Percentiles rank a stretch among this genome's conserved stretches.
Evolutionary conservation across 2,888 invertebrate genomes (phyloP).

Genomic region (Hecatera dysodea): DNA sequence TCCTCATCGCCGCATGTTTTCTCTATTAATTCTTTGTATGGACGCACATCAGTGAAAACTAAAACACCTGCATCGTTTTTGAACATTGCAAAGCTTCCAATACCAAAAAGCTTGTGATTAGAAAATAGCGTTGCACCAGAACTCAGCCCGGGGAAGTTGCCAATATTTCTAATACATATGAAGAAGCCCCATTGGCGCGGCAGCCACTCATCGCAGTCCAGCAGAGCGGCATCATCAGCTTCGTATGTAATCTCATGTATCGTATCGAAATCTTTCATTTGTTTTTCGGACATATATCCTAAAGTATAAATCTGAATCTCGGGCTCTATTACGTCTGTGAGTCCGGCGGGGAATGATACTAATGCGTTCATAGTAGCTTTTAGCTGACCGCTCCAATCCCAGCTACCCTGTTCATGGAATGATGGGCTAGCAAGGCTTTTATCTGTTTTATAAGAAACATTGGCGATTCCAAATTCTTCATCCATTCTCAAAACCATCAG

Average conservation of each 20-base stretch:
- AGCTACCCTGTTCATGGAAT: too few species aligned
- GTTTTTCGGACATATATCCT: not conserved
- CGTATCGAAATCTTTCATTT: not conserved
- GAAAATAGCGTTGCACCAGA: constrained; percentile 9
- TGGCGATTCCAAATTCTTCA: not conserved
- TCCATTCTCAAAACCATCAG: constrained; percentile 15
- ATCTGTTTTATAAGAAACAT: not conserved
- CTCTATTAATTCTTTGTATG: not conserved
- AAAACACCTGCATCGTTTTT: constrained; percentile 3
- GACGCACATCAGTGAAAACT: constrained; percentile 25
- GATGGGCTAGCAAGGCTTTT: too few species aligned
- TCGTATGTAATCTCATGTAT: not conserved
- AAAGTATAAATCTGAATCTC: not conserved
- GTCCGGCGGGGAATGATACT: too few species aligned
- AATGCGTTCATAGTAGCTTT: too few species aligned
- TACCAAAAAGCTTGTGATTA: not conserved
- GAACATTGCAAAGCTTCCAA: constrained; percentile 12
- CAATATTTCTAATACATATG: constrained; percentile 25
- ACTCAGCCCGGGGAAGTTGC: not conserved
- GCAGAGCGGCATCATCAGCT: not conserved
- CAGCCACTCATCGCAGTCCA: constrained; percentile 26
- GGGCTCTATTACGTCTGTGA: not conserved
- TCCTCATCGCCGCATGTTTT: constrained; percentile 2
- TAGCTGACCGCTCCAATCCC: too few species aligned
- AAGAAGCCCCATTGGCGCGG: constrained; percentile 18